Base-by-base conservation (phyloP, 2,797 vertebrate genomes). In the Acrocephalus scirpaceus region DNA sequence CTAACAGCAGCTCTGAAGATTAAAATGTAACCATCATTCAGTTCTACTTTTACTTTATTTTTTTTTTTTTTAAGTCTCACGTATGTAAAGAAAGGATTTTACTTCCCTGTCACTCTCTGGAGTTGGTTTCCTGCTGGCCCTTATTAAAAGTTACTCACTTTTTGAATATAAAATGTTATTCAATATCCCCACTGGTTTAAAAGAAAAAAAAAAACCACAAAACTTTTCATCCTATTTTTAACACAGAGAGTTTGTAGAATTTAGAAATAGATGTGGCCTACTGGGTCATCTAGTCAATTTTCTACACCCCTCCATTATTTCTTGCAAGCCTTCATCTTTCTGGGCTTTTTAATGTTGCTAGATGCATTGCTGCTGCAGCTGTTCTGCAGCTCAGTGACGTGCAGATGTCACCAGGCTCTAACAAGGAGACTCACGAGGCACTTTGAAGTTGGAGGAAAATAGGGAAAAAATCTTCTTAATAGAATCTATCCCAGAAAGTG, bases 401-500 rank as follows among this genome's bases (percentile, higher is more conserved):
- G 51, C 67, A 56, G 61, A 44, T 81, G 74, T 88, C 80, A 70
- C 54, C n/a, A 2, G 11, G 29, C 73, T 93, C 54, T 71, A 81
- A 86, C 54, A 83, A 48, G 78, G 51, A 91, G 30, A 40, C 47
- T 86, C 32, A 84, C 0, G 0, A 1, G 3, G 53, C 42, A 32
- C 83, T 93, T 95, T 92, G 93, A 93, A 95, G 74, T 51, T 1
- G 1, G 66, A 34, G 32, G 53, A 71, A 93, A 95, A 84, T 71
- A 79, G 13, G 34, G 32, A 74, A 88, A 93, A 92, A 90, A 91
- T 86, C 56, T 65, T 82, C 61, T 75, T 83, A 90, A 74, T 44
- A 78, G n/a, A 44, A n/a, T 91, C 62, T 83, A 25, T 45, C 36
- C 44, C 36, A 71, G 85, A 81, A 93, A 88, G 30, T 79, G 79